Evolutionary conservation across 2,113 vertebrate species (phyloP).

Genomic region (Siniperca knerii): DNA sequence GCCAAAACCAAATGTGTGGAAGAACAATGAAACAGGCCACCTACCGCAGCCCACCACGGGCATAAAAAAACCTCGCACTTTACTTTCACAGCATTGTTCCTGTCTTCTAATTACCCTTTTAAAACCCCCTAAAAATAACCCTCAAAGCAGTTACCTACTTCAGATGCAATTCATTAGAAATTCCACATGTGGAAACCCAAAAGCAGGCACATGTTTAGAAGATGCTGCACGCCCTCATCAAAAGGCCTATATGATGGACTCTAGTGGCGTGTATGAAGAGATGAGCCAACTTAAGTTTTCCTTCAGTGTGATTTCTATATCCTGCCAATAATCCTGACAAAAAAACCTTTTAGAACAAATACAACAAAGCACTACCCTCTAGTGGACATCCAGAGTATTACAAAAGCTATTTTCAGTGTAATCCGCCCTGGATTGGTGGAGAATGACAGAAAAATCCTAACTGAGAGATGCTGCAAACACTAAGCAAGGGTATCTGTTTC

Average conservation of each 20-base stretch:
- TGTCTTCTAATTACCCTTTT: slow-evolving; percentile 72
- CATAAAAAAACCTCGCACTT: slow-evolving; percentile 55
- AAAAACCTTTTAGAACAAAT: neutral
- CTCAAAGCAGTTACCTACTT: slow-evolving; percentile 62
- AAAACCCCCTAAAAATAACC: slow-evolving; percentile 73
- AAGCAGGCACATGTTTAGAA: slow-evolving; percentile 35
- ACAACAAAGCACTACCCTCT: slow-evolving; percentile 38
- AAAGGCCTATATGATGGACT: slow-evolving; percentile 3
- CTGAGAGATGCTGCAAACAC: neutral
- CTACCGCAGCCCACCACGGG: slow-evolving; percentile 60
- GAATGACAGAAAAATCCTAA: neutral
- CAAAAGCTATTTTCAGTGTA: neutral
- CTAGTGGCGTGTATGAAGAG: neutral
- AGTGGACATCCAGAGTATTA: slow-evolving; percentile 30
- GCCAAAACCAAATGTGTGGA: slow-evolving; percentile 40
- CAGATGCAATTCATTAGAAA: slow-evolving; percentile 65
- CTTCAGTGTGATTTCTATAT: neutral
- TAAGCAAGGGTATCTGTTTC: neutral
- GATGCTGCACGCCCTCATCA: neutral
- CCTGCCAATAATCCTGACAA: neutral
- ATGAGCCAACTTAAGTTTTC: neutral
- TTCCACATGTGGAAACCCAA: slow-evolving; percentile 55
- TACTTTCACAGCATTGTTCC: slow-evolving; percentile 73
- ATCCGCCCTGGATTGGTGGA: neutral
- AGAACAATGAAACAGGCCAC: slow-evolving; percentile 71